Evolutionary conservation across 2,113 vertebrate genomes (phyloP), one percentile per base, ranked within the genome.

Genomic region (Chunga burmeisteri): DNA sequence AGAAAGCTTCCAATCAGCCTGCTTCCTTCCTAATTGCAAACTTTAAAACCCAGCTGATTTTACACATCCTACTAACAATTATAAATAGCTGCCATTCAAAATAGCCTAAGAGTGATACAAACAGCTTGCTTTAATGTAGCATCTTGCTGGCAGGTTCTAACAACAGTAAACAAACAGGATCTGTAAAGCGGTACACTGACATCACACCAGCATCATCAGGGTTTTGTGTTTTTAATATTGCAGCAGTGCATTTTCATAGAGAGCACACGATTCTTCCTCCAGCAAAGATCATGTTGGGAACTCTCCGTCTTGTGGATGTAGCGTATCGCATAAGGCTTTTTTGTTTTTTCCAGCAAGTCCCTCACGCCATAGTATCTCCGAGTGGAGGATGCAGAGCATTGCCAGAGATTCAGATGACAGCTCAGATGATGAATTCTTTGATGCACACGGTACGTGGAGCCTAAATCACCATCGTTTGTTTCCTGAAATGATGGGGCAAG

Each of bases 371-470:
- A 99, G 99, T 98, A 98, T 99, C 96, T 99, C 99, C 0, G 99
- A 99, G 97, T 99, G 99, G 99, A 98, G 99, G 96, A 99, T 99
- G 99, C 99, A 99, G 98, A 99, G 99, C 93, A 99, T 99, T 27
- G 99, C 99, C 50, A 98, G 99, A 71, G 99, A 99, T 97, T 99
- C 99, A 0, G 99, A 99, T 4, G 99, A 99, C 96, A 99, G 99
- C 98, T 99, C 99, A 0, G 99, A 99, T 6, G 99, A 99, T 27
- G 99, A 99, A 98, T 99, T 99, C 98, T 99, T 99, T n/a, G 99
- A 99, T 67, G 99, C 99, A 32, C 98, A 99, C 30, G 99, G 99
- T 99, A 99, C 53, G 98, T 53, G 34, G 85, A 90, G 53, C 89
- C 81, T 90, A 65, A 87, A 81, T 77, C 79, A 21, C 81, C 40